Evolutionary conservation across 2,113 vertebrate species (phyloP), one percentile per base, ranked within the genome.

Genomic region (Meriones unguiculatus): DNA sequence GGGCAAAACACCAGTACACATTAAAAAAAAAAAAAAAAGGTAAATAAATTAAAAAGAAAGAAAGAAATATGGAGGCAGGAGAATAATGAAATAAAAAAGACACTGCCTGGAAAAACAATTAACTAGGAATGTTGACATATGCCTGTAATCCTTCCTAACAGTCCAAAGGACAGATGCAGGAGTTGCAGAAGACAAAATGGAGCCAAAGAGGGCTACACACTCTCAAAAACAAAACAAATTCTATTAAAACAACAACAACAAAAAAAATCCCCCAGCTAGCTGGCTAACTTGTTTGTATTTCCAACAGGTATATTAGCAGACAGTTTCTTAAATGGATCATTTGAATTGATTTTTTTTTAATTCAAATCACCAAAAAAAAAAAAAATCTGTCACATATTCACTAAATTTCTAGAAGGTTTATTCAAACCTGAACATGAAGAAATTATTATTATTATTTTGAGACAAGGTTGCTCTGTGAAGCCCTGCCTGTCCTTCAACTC

Each of bases 371-470:
- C 38, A 67, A 70, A 35, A 18, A 86, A 91, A 86, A 91, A 75
- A 65, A 81, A 76, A 87, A 32, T n/a, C 24, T 70, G 22, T 82
- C 76, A 70, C 13, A 70, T 86, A 72, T 52, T 77, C 77, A 92
- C 30, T 93, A 24, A 59, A n/a, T 35, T 85, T 76, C 57, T 65
- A 87, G 75, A 80, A 78, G 6, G 84, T 76, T 89, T 95, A 46
- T 20, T 92, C 38, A 82, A 82, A 78, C 41, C 38, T 82, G 52
- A 91, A 7, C 64, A 75, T 14, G 15, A 86, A 90, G 52, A 91
- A 72, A 5, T 59, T 73, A 10, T 62, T 95, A 76, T 78, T 52
- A 1, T 22, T 54, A 17, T 35, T 62, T 38, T 24, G 17, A 57
- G 57, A 38, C 35, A 25, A 35, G 12, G 35, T 38, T 59, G 22